A percentile compares a stretch with the other conserved stretches of the same genome.
phyloP scores from a whole-genome alignment of 1,140 invertebrate species.

The Hylaeus anthracinus region DNA sequence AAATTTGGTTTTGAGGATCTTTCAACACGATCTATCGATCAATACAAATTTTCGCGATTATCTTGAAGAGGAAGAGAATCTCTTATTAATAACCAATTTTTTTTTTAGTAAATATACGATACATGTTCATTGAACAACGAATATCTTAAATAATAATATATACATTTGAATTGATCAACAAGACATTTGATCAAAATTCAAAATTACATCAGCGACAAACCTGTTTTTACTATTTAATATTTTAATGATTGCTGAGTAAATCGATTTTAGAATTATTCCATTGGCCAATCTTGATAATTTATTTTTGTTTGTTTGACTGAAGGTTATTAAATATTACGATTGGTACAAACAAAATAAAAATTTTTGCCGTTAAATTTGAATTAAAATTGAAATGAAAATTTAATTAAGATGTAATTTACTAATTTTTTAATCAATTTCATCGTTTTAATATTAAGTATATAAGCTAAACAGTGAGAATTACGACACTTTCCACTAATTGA shows the following conservation, averaged over 20 bases:
- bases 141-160: slow-evolving; percentile 49
- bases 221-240: background rate
- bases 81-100: background rate
- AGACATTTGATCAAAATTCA: slow-evolving; percentile 8
- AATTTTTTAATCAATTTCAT: background rate
- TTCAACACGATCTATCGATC: slow-evolving; percentile 18
- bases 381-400: background rate
- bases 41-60: slow-evolving; percentile 18
- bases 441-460: background rate
- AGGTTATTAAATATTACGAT: background rate
- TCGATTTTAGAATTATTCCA: slow-evolving; percentile 5
- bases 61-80: background rate
- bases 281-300: slow-evolving; percentile 5
- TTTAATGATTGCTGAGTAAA: slow-evolving; percentile 9
- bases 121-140: slow-evolving; percentile 32
- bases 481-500: background rate
- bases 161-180: slow-evolving; percentile 31
- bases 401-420: background rate
- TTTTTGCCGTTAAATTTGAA: background rate
- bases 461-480: slow-evolving; percentile 5
- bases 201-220: slow-evolving; percentile 18
- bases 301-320: background rate
- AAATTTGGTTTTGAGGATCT: slow-evolving; percentile 9
- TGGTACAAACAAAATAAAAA: background rate
- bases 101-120: slow-evolving; percentile 32